Evolutionary conservation across 1,140 invertebrate species (phyloP).

Genomic region (Drepana arcuata): DNA sequence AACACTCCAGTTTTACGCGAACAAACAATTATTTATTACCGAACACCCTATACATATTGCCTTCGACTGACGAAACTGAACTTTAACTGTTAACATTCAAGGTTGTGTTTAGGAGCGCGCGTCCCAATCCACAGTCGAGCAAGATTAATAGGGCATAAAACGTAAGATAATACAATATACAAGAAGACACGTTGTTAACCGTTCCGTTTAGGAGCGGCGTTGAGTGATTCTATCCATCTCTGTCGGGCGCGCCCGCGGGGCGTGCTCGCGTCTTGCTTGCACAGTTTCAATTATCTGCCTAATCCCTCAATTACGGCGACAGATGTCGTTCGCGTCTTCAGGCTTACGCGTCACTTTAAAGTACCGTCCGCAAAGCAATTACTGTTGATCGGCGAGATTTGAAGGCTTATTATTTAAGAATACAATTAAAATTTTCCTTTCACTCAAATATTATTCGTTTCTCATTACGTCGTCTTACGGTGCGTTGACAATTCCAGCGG

Average conservation of each 20-base stretch:
- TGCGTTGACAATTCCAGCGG: too few species aligned
- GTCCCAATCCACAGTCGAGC: constrained; percentile 31
- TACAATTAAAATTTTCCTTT: constrained; percentile 19
- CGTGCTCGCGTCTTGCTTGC: constrained; percentile 28
- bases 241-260: constrained; percentile 13
- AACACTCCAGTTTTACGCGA: constrained; percentile 56
- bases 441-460: constrained; percentile 1
- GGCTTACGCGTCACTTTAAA: constrained; percentile 69
- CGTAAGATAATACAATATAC: constrained; percentile 70
- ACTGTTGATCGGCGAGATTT: constrained; percentile 35
- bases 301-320: constrained; percentile 71
- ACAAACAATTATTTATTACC: constrained; percentile 67
- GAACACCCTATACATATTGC: constrained; percentile 27
- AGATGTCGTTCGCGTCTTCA: constrained; percentile 67
- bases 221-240: constrained; percentile 29
- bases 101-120: too few species aligned
- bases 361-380: constrained; percentile 63
- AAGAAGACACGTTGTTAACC: constrained; percentile 70
- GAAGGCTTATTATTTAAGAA: constrained; percentile 4
- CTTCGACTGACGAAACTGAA: constrained; percentile 13
- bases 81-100: too few species aligned
- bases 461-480: too few species aligned
- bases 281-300: constrained; percentile 69
- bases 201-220: constrained; percentile 45
- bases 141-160: constrained; percentile 69